Conservation (phyloP, 1,140 invertebrate species). For the Magallana ariakensis region DNA sequence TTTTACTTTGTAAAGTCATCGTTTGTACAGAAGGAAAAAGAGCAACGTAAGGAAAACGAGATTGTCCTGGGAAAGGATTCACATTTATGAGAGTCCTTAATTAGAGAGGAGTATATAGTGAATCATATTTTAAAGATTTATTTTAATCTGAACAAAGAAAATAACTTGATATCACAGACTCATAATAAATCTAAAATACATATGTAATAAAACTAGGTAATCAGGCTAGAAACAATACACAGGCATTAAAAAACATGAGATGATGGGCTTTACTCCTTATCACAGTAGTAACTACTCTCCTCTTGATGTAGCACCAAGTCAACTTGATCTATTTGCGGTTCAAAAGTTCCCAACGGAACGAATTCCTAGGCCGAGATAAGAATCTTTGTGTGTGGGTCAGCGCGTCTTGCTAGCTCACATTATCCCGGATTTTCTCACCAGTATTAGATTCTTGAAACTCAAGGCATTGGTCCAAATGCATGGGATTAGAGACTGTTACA, state of each 20-base stretch:
- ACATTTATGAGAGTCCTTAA: no score
- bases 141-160: background rate
- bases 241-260: background rate
- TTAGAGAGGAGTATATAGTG: no score
- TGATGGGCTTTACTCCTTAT: background rate
- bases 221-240: background rate
- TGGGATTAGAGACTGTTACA: background rate
- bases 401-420: background rate
- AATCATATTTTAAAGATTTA: background rate
- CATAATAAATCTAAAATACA: background rate
- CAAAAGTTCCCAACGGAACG: background rate
- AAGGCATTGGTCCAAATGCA: background rate
- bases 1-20: no score
- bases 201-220: no score
- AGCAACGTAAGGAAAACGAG: no score
- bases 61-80: no score
- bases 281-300: background rate
- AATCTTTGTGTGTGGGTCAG: constrained; percentile 13
- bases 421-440: background rate
- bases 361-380: constrained; percentile 11
- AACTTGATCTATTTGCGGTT: background rate
- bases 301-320: constrained; percentile 22
- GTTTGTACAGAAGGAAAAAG: no score
- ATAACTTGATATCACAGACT: constrained; percentile 10
- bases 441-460: background rate